phyloP scores from a whole-genome alignment of 2,113 vertebrate genomes.

The Dipodomys stephensi region DNA sequence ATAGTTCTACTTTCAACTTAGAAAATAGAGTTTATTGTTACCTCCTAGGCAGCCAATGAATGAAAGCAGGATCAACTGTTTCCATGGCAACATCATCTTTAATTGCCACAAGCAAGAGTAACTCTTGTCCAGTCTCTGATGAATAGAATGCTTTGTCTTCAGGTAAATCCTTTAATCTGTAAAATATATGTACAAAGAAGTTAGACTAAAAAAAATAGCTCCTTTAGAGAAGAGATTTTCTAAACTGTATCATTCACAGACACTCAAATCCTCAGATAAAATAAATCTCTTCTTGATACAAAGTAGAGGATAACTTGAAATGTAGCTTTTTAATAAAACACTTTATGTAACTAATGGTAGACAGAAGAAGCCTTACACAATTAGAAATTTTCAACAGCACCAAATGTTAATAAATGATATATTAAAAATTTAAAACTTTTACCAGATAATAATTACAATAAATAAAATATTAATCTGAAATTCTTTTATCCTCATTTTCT shows the following conservation, averaged over 20 bases:
- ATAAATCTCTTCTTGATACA: neutral
- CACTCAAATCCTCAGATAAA: conserved; percentile 39
- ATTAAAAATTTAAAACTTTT: conserved; percentile 37
- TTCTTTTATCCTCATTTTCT: conserved; percentile 6
- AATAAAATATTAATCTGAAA: conserved; percentile 36
- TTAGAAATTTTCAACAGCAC: neutral
- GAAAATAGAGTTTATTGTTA: conserved; percentile 84
- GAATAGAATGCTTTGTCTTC: conserved; percentile 87
- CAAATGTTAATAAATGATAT: conserved; percentile 10
- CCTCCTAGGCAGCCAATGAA: conserved; percentile 95
- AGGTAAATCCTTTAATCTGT: conserved; percentile 92
- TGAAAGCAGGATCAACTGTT: conserved; percentile 93
- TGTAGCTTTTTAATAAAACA: neutral
- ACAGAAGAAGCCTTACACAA: neutral
- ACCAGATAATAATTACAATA: neutral
- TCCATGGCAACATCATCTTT: conserved; percentile 98
- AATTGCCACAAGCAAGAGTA: conserved; percentile 87
- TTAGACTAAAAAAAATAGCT: conserved; percentile 33
- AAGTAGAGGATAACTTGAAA: neutral
- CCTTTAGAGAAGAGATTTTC: neutral
- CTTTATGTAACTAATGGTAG: neutral
- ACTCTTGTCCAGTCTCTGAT: conserved; percentile 88
- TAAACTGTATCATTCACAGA: conserved; percentile 32
- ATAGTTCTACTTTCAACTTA: neutral
- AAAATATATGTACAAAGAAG: conserved; percentile 75